These are phyloP conservation scores for Ctenoplectra terminalis DNA, from an alignment of 1,140 invertebrate genomes.

Conservation along the genomic window DNA sequence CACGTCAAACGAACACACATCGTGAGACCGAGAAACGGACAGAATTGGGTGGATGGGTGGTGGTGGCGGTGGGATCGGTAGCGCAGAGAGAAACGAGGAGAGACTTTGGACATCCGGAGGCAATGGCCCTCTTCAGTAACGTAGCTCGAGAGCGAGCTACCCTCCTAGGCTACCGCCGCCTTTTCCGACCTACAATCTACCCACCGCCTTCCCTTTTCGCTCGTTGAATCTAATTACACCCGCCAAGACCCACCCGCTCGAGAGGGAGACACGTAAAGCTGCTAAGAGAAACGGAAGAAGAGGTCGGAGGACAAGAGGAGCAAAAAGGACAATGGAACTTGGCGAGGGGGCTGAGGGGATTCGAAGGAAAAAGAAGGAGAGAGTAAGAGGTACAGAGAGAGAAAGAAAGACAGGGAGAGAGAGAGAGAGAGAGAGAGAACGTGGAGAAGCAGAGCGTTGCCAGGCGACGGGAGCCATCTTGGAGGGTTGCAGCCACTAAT, in stretches of 20 bases:
- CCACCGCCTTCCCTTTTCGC: constrained; percentile 66
- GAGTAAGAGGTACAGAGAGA: constrained; percentile 6
- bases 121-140: constrained; percentile 65
- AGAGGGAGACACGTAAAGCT: constrained; percentile 45
- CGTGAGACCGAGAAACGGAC: not conserved
- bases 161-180: constrained; percentile 53
- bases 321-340: constrained; percentile 10
- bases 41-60: not conserved
- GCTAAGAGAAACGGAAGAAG: constrained; percentile 35
- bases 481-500: constrained; percentile 83
- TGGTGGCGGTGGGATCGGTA: not conserved
- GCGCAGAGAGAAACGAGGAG: not conserved
- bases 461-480: constrained; percentile 83
- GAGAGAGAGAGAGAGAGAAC: constrained; percentile 24
- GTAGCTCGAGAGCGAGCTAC: constrained; percentile 52
- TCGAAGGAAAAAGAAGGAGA: constrained; percentile 35
- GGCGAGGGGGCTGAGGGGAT: constrained; percentile 4
- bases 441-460: constrained; percentile 75
- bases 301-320: constrained; percentile 9
- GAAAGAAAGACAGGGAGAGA: constrained; percentile 9
- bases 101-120: constrained; percentile 56
- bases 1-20: constrained; percentile 37
- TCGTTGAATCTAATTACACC: constrained; percentile 78
- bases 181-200: constrained; percentile 54
- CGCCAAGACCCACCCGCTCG: constrained; percentile 64